A percentile compares a stretch with the other conserved stretches of the same genome.
These are phyloP conservation scores for Gorsachius magnificus DNA, from an alignment of 2,797 vertebrate genomes.

Conservation along the genomic window DNA sequence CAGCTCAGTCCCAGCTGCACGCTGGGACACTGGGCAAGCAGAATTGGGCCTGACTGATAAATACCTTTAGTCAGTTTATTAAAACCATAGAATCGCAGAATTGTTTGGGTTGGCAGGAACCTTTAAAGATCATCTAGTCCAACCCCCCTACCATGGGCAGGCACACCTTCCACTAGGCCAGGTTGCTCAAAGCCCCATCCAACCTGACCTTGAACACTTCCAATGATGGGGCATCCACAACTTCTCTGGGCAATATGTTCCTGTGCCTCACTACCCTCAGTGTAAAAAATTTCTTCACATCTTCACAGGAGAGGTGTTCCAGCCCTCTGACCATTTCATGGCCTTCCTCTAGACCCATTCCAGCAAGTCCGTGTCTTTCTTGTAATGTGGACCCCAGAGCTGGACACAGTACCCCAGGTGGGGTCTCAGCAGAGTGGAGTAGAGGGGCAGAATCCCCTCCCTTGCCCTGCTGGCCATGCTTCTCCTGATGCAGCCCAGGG, in stretches of 20 bases:
- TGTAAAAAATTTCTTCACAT: neutral
- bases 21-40: neutral
- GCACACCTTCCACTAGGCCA: neutral
- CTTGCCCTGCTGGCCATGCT: rapidly evolving
- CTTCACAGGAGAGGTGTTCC: neutral
- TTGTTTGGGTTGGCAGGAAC: neutral
- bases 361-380: rapidly evolving
- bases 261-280: neutral
- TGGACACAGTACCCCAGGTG: rapidly evolving
- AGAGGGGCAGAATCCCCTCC: neutral
- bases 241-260: neutral
- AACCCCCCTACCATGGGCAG: neutral
- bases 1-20: neutral
- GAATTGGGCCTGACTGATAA: neutral
- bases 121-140: neutral
- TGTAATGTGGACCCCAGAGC: neutral
- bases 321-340: neutral
- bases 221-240: rapidly evolving
- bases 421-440: rapidly evolving
- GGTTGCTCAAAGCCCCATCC: neutral
- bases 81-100: neutral
- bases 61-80: neutral
- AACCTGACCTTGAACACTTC: neutral
- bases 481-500: neutral
- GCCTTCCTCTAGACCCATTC: neutral